These are phyloP conservation scores for Catagonus wagneri DNA, from an alignment of 2,113 vertebrate genomes.

Conservation along the genomic window DNA sequence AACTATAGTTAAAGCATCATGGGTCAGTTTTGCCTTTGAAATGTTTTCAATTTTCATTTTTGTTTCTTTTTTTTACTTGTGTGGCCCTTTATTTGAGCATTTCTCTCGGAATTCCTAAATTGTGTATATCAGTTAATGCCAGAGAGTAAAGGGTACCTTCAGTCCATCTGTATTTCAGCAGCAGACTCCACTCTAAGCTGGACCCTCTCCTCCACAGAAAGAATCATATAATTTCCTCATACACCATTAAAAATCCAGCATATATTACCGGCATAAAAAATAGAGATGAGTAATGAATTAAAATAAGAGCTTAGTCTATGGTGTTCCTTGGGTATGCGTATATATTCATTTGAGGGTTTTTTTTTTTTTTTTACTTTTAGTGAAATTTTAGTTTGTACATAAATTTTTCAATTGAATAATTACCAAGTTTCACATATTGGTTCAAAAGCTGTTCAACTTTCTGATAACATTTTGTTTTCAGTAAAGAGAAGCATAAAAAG, in stretches of 20 bases:
- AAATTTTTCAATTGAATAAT: constrained; percentile 38
- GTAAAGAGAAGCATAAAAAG: constrained; percentile 47
- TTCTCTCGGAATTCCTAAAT: neutral
- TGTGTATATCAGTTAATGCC: neutral
- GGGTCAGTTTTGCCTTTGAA: neutral
- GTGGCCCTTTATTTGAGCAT: neutral
- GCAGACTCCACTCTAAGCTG: neutral
- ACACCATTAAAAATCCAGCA: neutral
- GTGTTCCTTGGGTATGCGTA: neutral
- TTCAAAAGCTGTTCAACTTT: constrained; percentile 59
- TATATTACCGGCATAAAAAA: neutral
- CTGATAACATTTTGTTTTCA: constrained; percentile 52
- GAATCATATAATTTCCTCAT: neutral
- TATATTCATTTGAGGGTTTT: constrained; percentile 19
- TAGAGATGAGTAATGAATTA: neutral
- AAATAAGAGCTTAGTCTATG: neutral
- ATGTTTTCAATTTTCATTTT: constrained; percentile 36
- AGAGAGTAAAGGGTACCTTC: neutral
- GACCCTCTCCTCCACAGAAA: neutral
- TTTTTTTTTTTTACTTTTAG: constrained; percentile 11
- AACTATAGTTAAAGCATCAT: neutral
- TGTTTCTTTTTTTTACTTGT: constrained; percentile 23
- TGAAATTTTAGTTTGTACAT: constrained; percentile 34
- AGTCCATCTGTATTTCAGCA: neutral
- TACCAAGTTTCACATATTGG: constrained; percentile 29